Base-by-base conservation (phyloP, 2,113 vertebrate species). In the Trematocara nigrifrons region DNA sequence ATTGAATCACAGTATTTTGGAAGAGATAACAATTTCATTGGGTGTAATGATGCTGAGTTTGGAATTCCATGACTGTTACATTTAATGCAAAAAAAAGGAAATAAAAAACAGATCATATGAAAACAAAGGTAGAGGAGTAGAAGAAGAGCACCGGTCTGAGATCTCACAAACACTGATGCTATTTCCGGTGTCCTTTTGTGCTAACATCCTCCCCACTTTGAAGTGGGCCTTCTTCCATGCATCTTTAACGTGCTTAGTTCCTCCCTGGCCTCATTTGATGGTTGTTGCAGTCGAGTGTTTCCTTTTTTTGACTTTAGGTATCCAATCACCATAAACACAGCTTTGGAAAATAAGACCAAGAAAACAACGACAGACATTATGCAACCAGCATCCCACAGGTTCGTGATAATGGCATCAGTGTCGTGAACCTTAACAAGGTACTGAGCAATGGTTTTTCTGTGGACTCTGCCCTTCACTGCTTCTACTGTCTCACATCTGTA, bases 401-500 rank as follows among this genome's bases (percentile, higher is more conserved):
- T 69, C 0, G 5, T 40, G 3, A 78, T 10, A 13, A 10, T 2
- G 4, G 3, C 6, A 11, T 42, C 1, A 26, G 31, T 7, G 64
- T 86, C 8, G 5, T 78, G 45, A 79, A 86, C 51, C 42, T 81
- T 31, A 49, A 90, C 42, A 3, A 79, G 20, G 56, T 86, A 88
- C 45, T 81, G 81, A 53, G 78, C 47, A 71, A 86, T 81, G 6
- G 4, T 78, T 3, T 6, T 71, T 53, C 59, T 16, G 78, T 90
- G 57, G 38, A 78, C n/a, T 76, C 54, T 83, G 29, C 77, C 57
- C 45, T 88, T 86, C 12, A 88, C 86, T 6, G 11, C 57, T 47
- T 90, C 89, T 16, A 81, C 52, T 12, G 83, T 88, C 59, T 88
- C 80, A 64, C 89, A 90, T 52, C 81, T 84, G 59, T 88, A 84